Evolutionary conservation across 2,113 vertebrate species (phyloP), one percentile per base, ranked within the genome.

Genomic region (Origma solitaria): DNA sequence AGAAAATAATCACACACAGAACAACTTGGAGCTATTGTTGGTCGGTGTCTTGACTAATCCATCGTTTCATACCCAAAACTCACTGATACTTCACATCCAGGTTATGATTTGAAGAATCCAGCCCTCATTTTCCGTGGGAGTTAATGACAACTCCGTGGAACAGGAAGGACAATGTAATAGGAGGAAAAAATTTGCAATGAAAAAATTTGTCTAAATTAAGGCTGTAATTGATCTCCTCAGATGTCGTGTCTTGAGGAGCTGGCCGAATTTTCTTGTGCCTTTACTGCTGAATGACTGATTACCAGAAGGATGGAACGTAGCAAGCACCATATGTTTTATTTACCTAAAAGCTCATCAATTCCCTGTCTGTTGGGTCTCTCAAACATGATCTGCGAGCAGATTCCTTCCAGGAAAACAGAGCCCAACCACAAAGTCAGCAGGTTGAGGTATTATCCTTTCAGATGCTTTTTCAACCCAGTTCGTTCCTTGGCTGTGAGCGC

Each of bases 371-470:
- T 91, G 77, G 93, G 88, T 75, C 77, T 90, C 94, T 95, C 88
- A 38, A 56, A 95, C 88, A 92, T 72, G 91, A 72, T 88, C 38
- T 62, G 95, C 50, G 94, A 95, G 88, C 92, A 40, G 87, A 86
- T 93, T 93, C 90, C 86, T 97, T 96, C 87, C 91, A 96, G 94
- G 87, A 89, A 95, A 93, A 91, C 92, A 96, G 92, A 95, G 86
- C 94, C 60, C 75, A 66, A 25, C 91, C 79, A 82, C 87, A 66
- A 87, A 96, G 91, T 91, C 94, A 91, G 94, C 90, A 53, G 79
- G 53, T 83, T 96, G 95, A 96, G 87, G 89, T 57, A 95, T 96
- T 93, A 82, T n/a, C 60, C 76, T 88, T 92, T 97, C 90, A 84
- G 84, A 51, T 89, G 92, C 62, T 76, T 96, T 95, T 85, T 80